Base-by-base conservation (phyloP, 2,888 invertebrate species). In the Margaritifera margaritifera region DNA sequence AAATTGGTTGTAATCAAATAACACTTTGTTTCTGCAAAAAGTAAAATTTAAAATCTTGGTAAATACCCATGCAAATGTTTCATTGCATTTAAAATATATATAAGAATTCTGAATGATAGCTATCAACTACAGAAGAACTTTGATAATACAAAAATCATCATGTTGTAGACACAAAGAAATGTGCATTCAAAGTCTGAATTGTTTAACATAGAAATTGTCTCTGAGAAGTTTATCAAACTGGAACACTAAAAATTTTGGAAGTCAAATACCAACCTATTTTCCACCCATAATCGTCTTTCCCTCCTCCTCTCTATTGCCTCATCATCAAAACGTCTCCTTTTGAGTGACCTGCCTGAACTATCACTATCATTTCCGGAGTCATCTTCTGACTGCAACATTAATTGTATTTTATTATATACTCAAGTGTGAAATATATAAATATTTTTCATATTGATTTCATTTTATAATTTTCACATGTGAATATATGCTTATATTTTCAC, bases 1-100 rank as follows among this genome's bases (percentile, higher is more conserved):
- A 88, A 95, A 97, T 89, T 98, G 96, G 64, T 94, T 93, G 88
- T 98, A 98, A 82, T 97, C 95, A 88, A 96, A 96, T 91, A 98
- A 92, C 64, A 96, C 92, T 66, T 94, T 93, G 85, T 94, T 93
- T 66, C 97, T 88, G 82, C 42, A 81, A 80, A 53, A 62, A 59
- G 52, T n/a, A 56, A 51, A 69, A 59, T 62, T 55, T 22, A 52
- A 60, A 57, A 65, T 63, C 11, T 50, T 22, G 22, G 56, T 27
- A 64, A 54, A 31, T 8, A 31, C 31, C 27, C 6, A 6, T 8
- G 8, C 31, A 31, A 31, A 31, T 31, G 8, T 31, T 8, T 31
- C 0, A 31, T 8, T 31, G 31, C 31, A 31, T 31, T 31, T 31
- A 31, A 31, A 31, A 8, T 8, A 31, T 31, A 31, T 31, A 8